These are phyloP conservation scores for Phrynocephalus versicolor DNA, from an alignment of 2,113 vertebrate genomes.

Conservation along the genomic window DNA sequence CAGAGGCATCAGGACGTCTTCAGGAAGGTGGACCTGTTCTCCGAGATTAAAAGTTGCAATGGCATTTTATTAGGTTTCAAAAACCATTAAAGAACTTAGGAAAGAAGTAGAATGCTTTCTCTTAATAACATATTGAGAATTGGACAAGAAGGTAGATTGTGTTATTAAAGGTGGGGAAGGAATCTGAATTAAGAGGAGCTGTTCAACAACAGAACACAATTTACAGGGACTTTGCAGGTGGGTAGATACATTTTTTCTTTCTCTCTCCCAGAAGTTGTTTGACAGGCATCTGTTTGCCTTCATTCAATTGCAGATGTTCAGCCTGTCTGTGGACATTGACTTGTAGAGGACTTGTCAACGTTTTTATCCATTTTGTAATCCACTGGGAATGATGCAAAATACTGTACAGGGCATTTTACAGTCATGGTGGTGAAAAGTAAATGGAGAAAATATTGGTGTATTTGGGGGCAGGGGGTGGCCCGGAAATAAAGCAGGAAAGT, in stretches of 20 bases:
- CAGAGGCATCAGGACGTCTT: not conserved
- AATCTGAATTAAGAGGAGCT: not conserved
- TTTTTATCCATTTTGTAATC: no score
- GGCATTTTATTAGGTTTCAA: not conserved
- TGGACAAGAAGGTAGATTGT: not conserved
- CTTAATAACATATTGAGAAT: not conserved
- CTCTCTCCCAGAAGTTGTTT: no score
- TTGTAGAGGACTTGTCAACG: no score
- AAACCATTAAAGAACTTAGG: not conserved
- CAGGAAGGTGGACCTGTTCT: not conserved
- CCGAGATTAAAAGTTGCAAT: not conserved
- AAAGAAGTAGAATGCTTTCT: no score
- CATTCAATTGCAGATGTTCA: not conserved
- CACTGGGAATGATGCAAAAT: no score
- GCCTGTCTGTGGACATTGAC: not conserved
- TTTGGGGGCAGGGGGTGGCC: not conserved
- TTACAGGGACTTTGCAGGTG: no score
- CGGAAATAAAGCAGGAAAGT: not conserved
- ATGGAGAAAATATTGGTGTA: not conserved
- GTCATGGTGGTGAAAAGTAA: not conserved
- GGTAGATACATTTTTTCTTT: not conserved
- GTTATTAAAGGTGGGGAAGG: not conserved
- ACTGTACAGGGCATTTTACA: no score
- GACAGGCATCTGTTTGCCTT: not conserved
- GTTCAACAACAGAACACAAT: not conserved